Conservation (phyloP, 2,888 invertebrate genomes). For the Netelia fuscicornis region DNA sequence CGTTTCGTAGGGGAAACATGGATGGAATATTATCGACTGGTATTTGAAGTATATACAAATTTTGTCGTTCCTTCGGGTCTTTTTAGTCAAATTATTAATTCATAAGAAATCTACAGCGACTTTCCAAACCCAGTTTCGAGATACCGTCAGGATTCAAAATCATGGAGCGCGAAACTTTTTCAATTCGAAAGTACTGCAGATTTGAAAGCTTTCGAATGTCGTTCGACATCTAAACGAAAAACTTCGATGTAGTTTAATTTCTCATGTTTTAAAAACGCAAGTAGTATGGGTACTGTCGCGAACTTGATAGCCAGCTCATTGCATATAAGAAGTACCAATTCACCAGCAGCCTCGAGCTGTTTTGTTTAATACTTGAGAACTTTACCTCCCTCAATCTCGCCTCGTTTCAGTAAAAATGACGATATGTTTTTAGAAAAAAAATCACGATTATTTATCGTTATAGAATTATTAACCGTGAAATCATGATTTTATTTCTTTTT, state of each 20-base stretch:
- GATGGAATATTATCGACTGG: conserved; percentile 11
- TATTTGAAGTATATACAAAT: not conserved
- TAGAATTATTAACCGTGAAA: too few relatives aligned
- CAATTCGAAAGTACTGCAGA: not conserved
- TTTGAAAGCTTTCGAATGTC: not conserved
- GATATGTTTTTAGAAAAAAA: too few relatives aligned
- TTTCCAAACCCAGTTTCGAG: not conserved
- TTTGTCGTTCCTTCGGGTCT: not conserved
- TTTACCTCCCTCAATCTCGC: too few relatives aligned
- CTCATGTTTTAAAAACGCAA: not conserved
- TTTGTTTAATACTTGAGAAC: too few relatives aligned
- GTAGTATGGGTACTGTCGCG: not conserved
- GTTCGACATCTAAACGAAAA: not conserved
- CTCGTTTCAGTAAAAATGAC: too few relatives aligned
- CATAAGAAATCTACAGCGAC: not conserved
- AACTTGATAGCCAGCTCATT: not conserved
- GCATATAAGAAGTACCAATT: not conserved
- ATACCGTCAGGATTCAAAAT: not conserved
- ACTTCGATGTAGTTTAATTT: not conserved
- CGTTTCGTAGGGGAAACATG: not conserved
- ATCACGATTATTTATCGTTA: too few relatives aligned
- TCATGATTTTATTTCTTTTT: too few relatives aligned
- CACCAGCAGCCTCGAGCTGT: too few relatives aligned
- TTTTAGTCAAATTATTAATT: not conserved
- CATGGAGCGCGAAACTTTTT: not conserved